Evolutionary conservation across 2,888 invertebrate genomes (phyloP).

Genomic region (Amblyteles armatorius): DNA sequence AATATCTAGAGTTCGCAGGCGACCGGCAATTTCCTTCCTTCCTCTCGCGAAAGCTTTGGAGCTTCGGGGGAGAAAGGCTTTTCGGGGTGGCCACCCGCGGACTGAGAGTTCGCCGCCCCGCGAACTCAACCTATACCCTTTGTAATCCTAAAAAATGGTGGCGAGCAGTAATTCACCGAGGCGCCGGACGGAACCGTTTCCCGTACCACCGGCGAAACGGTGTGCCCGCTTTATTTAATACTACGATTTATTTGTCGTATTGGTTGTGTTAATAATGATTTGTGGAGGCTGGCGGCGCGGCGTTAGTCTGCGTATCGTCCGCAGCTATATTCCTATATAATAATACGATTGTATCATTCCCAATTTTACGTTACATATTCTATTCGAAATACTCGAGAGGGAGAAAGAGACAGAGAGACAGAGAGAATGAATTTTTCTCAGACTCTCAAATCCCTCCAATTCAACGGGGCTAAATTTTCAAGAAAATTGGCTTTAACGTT

Average conservation of each 20-base stretch:
- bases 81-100: constrained; percentile 35
- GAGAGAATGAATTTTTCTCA: background rate
- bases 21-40: constrained; percentile 36
- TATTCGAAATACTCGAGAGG: constrained; percentile 1
- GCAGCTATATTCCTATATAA: constrained; percentile 10
- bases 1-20: constrained; percentile 56
- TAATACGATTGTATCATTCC: constrained; percentile 33
- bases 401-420: background rate
- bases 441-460: constrained; percentile 43
- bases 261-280: constrained; percentile 75
- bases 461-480: constrained; percentile 44
- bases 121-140: constrained; percentile 60
- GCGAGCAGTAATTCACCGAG: constrained; percentile 74
- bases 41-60: constrained; percentile 26
- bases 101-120: constrained; percentile 50
- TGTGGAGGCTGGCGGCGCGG: constrained; percentile 61
- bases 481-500: constrained; percentile 49
- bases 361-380: constrained; percentile 37
- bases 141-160: constrained; percentile 77
- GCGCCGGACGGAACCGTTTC: constrained; percentile 36
- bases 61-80: constrained; percentile 52
- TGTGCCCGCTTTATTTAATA: constrained; percentile 72
- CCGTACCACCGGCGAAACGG: constrained; percentile 60
- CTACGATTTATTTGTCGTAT: constrained; percentile 75
- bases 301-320: constrained; percentile 6